Evolutionary conservation across 1,140 invertebrate genomes (phyloP), one percentile per base, ranked within the genome.

Genomic region (Andrena cerasifolii): DNA sequence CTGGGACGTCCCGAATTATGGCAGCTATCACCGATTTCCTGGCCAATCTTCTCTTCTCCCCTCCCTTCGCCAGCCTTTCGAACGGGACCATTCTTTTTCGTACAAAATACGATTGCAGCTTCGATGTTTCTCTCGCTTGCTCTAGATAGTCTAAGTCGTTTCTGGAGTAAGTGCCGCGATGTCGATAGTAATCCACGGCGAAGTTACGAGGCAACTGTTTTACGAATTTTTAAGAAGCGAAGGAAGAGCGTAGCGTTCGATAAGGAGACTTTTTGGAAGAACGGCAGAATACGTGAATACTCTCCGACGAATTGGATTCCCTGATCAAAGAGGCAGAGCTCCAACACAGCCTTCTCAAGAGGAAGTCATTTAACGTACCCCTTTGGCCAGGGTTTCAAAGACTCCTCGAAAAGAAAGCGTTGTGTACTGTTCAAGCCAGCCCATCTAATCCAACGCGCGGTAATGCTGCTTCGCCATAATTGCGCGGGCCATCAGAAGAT

Each of bases 1-100:
- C 78, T 83, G 61, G 63, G 72, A 76, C 68, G 47, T 67, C 59
- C 28, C 62, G 51, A 82, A 82, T 82, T 73, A 83, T 78, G 24
- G 49, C 74, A 6, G 14, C 33, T 40, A 40, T 40, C 75, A 33
- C 31, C 74, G 53, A 62, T 81, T 77, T 81, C 66, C 24, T 82
- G 0, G 18, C 26, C 67, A 45, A 51, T 81, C 77, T 66, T 77
- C 49, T 62, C 49, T 21, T 16, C 14, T 10, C 12, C 45, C 61
- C 26, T 31, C 40, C 43, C 49, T 24, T 24, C 24, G 54, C 18
- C 56, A n/a, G 21, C 40, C 14, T 1, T n/a, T 40, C 49, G 8
- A 21, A 18, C 28, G 6, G 16, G 47, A 33, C 51, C n/a, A 56
- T 54, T 21, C 71, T 26, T 40, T n/a, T 31, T 24, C 14, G 14